Evolutionary conservation across 2,113 vertebrate genomes (phyloP), one percentile per base, ranked within the genome.

Genomic region (Cyanoderma ruficeps): DNA sequence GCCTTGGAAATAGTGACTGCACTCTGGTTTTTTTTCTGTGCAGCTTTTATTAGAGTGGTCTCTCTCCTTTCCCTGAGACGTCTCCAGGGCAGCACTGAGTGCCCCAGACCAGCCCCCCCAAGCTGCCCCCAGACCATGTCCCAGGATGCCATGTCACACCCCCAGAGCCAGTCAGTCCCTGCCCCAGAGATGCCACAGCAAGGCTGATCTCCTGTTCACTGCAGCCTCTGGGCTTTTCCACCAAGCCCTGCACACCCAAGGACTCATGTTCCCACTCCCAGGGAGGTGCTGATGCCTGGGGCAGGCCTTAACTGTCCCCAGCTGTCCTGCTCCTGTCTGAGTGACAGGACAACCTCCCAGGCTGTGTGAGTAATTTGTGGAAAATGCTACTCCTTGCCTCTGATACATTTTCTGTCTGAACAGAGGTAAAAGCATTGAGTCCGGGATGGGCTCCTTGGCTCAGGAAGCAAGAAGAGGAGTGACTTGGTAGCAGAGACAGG

Each of bases 111-210:
- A 37, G 10, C 2, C 10, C 10, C 15, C 3, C 17, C 2, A n/a
- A 15, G 18, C 13, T 16, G 20, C 3, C 5, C 5, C 1, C 1
- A 18, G 7, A 2, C 14, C 2, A 6, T 25, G n/a, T n/a, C 44
- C n/a, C 35, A 71, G 47, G 8, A 65, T 33, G 16, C 24, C 10
- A 22, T 5, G 11, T 33, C 37, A 87, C 20, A 3, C 18, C 16
- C 24, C 6, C 0, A 1, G 27, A 24, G 11, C 28, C 28, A 44
- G 21, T 33, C 22, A 70, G 13, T 5, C 24, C 35, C 23, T 55
- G 30, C 8, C 10, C 21, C 24, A 68, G 33, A 21, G 1, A 3
- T 44, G 22, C 13, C 8, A 2, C 13, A 55, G 11, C 10, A 41
- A 15, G 31, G 12, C 21, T 37, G 3, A 5, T 77, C 56, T 87